Base-by-base conservation (phyloP, 2,888 invertebrate species). In the Cylindroiulus punctatus region DNA sequence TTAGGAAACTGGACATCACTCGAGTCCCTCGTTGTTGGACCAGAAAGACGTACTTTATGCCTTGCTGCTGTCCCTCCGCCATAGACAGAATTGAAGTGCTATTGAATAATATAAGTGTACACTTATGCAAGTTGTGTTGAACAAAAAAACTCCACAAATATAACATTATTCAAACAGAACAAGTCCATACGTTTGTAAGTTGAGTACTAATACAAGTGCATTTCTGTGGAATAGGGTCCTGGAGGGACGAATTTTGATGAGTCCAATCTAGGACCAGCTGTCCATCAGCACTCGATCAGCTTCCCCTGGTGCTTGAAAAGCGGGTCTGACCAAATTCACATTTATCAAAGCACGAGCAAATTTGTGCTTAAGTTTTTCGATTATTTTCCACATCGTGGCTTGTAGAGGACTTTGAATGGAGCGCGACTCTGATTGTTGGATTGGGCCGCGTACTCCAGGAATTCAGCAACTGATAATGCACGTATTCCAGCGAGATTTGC, bases 381-480 rank as follows among this genome's bases (percentile, higher is more conserved):
- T 52, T 52, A 52, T 52, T 52, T 52, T 52, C 52, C n/a, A 52
- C 52, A n/a, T 52, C 52, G 52, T 19, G 52, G 52, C 52, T 4
- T n/a, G 44, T 44, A 14, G 5, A 40, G 47, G 5, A 47, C n/a
- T 19, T 52, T 52, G 52, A 52, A 52, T 52, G 52, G 19, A 52
- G n/a, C 52, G 52, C 52, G n/a, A 19, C n/a, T 52, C n/a, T 52
- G 52, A 52, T 52, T 52, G 52, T 52, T n/a, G n/a, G 1, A n/a
- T n/a, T 52, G 52, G 19, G 52, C 52, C n/a, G 52, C 52, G 4
- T 52, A n/a, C 52, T 52, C n/a, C 52, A 52, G 52, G 52, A 52
- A 52, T 52, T 52, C 52, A n/a, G 52, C 52, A n/a, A 52, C 52
- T 52, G 52, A 52, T 52, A 52, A 52, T 52, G 52, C 52, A 52